phyloP scores from a whole-genome alignment of 1,140 invertebrate genomes.

The Tetranychus urticae region DNA sequence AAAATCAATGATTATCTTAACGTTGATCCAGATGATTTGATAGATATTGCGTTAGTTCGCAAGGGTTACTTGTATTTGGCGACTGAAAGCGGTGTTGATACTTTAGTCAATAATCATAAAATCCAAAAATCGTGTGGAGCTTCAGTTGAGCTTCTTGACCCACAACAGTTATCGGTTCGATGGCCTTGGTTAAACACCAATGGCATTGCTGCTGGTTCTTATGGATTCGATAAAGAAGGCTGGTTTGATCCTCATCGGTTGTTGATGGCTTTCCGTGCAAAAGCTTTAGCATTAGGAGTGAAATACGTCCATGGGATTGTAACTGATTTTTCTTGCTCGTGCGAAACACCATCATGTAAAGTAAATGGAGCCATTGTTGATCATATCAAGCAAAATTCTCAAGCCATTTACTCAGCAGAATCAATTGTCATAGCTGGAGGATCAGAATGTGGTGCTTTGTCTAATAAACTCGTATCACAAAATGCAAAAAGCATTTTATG shows the following conservation, averaged over 20 bases:
- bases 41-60: slow-evolving; percentile 59
- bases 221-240: slow-evolving; percentile 40
- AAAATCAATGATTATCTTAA: slow-evolving; percentile 46
- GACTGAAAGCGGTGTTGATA: slow-evolving; percentile 36
- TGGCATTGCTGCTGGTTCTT: slow-evolving; percentile 43
- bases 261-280: slow-evolving; percentile 42
- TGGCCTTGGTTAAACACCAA: slow-evolving; percentile 81
- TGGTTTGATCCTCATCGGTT: slow-evolving; percentile 74
- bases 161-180: slow-evolving; percentile 36
- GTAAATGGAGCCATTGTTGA: slow-evolving; percentile 3
- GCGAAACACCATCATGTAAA: not conserved
- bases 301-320: slow-evolving; percentile 52
- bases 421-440: slow-evolving; percentile 61
- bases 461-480: slow-evolving; percentile 25
- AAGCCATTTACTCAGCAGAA: slow-evolving; percentile 30
- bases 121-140: slow-evolving; percentile 57
- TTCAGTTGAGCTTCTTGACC: slow-evolving; percentile 43
- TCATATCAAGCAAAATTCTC: slow-evolving; percentile 19
- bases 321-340: slow-evolving; percentile 36
- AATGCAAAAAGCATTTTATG: not conserved
- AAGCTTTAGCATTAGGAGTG: slow-evolving; percentile 46
- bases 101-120: slow-evolving; percentile 42
- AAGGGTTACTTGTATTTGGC: slow-evolving; percentile 69
- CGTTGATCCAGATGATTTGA: slow-evolving; percentile 31
- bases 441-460: slow-evolving; percentile 46